phyloP scores from a whole-genome alignment of 2,113 vertebrate genomes.

The Nesoenas mayeri region DNA sequence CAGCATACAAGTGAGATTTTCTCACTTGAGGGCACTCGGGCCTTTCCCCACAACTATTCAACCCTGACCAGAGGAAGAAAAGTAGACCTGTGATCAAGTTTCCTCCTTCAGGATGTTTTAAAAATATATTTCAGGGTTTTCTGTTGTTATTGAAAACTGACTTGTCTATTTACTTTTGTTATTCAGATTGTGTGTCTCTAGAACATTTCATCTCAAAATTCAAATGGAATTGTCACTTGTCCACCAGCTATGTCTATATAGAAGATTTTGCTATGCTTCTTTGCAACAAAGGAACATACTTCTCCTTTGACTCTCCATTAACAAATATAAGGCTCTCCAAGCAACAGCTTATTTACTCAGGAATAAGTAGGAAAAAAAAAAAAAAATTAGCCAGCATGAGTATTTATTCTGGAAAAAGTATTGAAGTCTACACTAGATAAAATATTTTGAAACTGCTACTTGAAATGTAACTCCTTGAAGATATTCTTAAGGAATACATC shows the following conservation, averaged over 20 bases:
- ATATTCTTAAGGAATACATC: neutral
- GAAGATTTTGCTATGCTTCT: neutral
- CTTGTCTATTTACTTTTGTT: neutral
- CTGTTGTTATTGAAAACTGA: neutral
- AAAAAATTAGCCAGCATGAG: neutral
- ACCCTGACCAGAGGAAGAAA: neutral
- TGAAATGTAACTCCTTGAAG: neutral
- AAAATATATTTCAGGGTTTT: neutral
- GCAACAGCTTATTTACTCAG: neutral
- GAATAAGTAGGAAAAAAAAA: neutral
- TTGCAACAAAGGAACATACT: neutral
- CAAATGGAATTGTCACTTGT: neutral
- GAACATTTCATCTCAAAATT: neutral
- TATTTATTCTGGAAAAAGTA: neutral
- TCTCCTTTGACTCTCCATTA: neutral
- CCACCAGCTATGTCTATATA: neutral
- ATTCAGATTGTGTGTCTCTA: neutral
- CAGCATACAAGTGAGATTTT: neutral
- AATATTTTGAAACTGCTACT: neutral
- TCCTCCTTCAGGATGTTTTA: neutral
- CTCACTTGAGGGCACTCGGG: neutral
- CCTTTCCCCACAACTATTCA: neutral
- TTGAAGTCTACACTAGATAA: neutral
- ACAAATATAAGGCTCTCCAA: neutral
- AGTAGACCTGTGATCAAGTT: neutral